Evolutionary conservation across 2,113 vertebrate species (phyloP).

Genomic region (Hypanus sabinus): DNA sequence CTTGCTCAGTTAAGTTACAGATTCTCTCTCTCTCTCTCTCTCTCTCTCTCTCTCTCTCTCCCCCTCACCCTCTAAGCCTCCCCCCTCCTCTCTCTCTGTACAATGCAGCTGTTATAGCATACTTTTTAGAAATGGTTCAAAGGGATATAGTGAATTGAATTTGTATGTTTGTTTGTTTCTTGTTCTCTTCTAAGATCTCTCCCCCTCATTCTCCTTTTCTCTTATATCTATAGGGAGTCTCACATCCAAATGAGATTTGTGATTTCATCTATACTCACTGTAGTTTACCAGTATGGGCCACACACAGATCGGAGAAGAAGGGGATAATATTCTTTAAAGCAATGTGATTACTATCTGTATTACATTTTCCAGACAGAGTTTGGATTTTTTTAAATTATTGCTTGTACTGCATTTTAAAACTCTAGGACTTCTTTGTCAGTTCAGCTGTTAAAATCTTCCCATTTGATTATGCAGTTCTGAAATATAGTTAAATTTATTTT

Average conservation of each 20-base stretch:
- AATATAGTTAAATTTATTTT: neutral
- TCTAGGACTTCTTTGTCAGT: neutral
- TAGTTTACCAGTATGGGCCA: neutral
- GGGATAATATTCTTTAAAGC: neutral
- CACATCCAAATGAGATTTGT: neutral
- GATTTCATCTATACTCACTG: neutral
- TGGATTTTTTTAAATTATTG: too few relatives aligned
- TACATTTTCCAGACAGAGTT: neutral
- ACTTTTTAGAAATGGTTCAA: neutral
- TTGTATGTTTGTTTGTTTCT: neutral
- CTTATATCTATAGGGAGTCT: neutral
- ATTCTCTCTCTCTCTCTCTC: neutral
- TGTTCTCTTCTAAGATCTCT: neutral
- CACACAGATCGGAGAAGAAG: neutral
- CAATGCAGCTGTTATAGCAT: neutral
- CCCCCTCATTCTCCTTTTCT: neutral
- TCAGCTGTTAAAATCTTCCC: neutral
- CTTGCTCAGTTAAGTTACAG: neutral
- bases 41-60: neutral
- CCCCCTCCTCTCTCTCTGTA: too few relatives aligned
- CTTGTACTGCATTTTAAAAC: neutral
- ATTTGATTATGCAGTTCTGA: neutral
- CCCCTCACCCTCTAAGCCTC: neutral
- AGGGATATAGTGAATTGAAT: neutral
- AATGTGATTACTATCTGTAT: neutral